Evolutionary conservation across 2,797 vertebrate species (phyloP), one percentile per base, ranked within the genome.

Genomic region (Rhynchonycteris naso): DNA sequence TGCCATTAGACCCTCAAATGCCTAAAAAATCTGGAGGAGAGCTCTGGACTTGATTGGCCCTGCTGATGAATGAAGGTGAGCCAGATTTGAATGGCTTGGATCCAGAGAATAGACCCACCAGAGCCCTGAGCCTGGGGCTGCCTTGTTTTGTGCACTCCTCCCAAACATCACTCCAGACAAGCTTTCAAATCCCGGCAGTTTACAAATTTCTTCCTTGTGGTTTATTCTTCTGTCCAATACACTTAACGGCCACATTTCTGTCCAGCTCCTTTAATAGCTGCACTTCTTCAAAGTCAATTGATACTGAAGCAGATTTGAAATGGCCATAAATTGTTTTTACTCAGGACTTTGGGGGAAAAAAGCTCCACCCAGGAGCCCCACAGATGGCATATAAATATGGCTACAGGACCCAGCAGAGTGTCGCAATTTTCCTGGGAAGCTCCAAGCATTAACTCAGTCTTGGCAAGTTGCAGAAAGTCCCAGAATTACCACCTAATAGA

Each of bases 281-380:
- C 35, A 75, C 47, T 96, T 78, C 74, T 86, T 97, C 93, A 94
- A 96, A 96, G 94, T 85, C 75, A 22, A 9, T 68, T 86, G 92
- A 75, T 56, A 65, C 24, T 38, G 66, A 90, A 92, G 85, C 33
- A 90, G 66, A 91, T 93, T 28, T 84, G 56, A 86, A 95, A 92
- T 65, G 85, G 47, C 58, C 43, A 59, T 78, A 94, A 92, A 74
- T 30, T 59, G 61, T 69, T 81, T 38, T 88, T 5, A n/a, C 35
- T 90, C 43, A 66, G 69, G 80, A 68, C 18, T 54, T 68, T 22
- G 79, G 58, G 35, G 56, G 78, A 79, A 72, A 59, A 89, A 75
- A 74, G 28, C 22, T 79, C 63, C 63, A 35, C 18, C 56, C 30
- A 54, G 35, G 38, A 91, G 22, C 10, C 47, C 58, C 3, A 30